phyloP scores from a whole-genome alignment of 2,797 vertebrate species.

The Champsocephalus esox region DNA sequence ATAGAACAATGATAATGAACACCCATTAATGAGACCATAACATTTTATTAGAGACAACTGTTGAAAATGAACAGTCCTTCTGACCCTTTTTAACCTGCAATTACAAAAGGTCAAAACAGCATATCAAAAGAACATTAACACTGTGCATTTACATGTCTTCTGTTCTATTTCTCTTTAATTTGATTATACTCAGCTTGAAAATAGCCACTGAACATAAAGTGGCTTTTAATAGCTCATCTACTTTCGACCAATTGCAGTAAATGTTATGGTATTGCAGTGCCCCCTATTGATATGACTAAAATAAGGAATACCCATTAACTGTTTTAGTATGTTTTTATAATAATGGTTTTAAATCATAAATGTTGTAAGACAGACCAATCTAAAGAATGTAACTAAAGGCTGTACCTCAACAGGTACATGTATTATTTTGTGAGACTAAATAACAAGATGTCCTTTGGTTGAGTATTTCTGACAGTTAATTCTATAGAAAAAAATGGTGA shows the following conservation, averaged over 20 bases:
- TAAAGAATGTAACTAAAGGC: neutral
- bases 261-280: conserved; percentile 66
- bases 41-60: conserved; percentile 12
- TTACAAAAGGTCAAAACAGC: conserved; percentile 17
- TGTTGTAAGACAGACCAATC: neutral
- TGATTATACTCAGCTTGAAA: conserved; percentile 29
- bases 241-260: neutral
- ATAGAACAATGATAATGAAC: conserved; percentile 9
- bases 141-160: conserved; percentile 25
- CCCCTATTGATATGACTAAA: conserved; percentile 69
- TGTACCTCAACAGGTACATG: conserved; percentile 5
- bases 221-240: conserved; percentile 24
- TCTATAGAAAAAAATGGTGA: neutral
- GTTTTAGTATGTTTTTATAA: neutral
- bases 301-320: conserved; percentile 5
- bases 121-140: conserved; percentile 26
- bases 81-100: conserved; percentile 9
- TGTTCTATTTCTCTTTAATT: conserved; percentile 24
- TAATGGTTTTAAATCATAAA: neutral
- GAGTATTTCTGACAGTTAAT: conserved; percentile 3
- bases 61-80: conserved; percentile 5
- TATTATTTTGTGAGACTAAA: neutral
- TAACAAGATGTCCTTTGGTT: conserved; percentile 23
- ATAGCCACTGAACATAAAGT: conserved; percentile 26
- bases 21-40: conserved; percentile 16